Percentiles rank a stretch among this genome's conserved stretches.
Conservation (phyloP, 2,888 invertebrate species). For the Epinotia brunnichana region DNA sequence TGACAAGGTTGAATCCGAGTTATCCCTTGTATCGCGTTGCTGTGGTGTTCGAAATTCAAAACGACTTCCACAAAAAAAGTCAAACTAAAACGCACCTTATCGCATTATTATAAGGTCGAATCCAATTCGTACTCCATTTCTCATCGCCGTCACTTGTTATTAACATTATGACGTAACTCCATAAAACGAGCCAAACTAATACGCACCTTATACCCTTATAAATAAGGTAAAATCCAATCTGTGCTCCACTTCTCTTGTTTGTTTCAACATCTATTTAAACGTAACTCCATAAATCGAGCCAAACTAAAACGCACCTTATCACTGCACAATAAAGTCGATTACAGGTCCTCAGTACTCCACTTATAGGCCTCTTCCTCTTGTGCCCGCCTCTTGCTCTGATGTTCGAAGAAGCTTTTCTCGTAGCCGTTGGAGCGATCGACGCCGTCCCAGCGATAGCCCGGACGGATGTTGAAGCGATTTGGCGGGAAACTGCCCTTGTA, state of each 20-base stretch:
- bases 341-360: slow-evolving; percentile 98
- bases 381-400: slow-evolving; percentile 89
- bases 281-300: not conserved
- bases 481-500: slow-evolving; percentile 95
- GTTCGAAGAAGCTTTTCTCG: slow-evolving; percentile 94
- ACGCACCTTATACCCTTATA: not conserved
- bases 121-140: not conserved
- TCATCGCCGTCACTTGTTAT: no score
- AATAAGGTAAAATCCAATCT: no score
- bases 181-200: not conserved
- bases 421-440: slow-evolving; percentile 98
- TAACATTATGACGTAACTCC: not conserved
- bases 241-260: no score
- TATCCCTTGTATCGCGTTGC: not conserved
- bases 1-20: not conserved
- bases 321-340: slow-evolving; percentile 51
- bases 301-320: not conserved
- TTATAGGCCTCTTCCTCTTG: slow-evolving; percentile 93
- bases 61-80: not conserved
- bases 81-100: not conserved
- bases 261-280: not conserved
- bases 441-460: slow-evolving; percentile 99
- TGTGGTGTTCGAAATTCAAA: not conserved
- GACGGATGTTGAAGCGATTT: slow-evolving; percentile 95
- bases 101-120: not conserved